Base-by-base conservation (phyloP, 1,140 invertebrate species). In the Agraylea sexmaculata region DNA sequence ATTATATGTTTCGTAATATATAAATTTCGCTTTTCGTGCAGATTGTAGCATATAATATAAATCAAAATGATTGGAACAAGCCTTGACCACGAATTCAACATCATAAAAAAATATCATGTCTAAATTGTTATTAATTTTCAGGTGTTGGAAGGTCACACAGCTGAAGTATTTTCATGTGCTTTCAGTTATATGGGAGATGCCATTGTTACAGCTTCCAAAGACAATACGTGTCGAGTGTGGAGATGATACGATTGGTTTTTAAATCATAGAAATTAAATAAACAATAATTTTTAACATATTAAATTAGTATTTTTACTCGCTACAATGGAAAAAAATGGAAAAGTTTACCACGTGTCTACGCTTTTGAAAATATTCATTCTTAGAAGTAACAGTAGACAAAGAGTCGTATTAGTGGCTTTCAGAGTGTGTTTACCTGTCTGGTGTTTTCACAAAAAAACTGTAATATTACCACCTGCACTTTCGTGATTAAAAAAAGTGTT, bases 141-240 rank as follows among this genome's bases (percentile, higher is more conserved):
- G 60, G 70, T 79, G 7, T 59, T 87, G 0, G 67, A 72, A 3
- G 80, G 79, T 0, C 83, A 87, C 50, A 72, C 73, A 18, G 79
- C 81, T 13, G 83, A 86, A 52, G 80, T 87, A 18, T 86, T 87
- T 54, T 81, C 77, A 2, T 84, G 80, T 51, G 77, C 77, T 1
- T 86, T 80, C 55, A 84, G 78, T 12, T 85, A 87, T 54, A 65
- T 74, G 2, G 83, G 83, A 1, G 80, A 83, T 51, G 76, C 74
- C 1, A 75, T 87, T 41, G 65, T 87, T 31, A 87, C 82, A 21
- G 83, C 77, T 0, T 80, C 77, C 43, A 81, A 80, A 52, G 79
- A 82, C 50, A 79, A 79, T 54, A 77, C 74, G 7, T 80, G 78
- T 53, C 64, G 69, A 15, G 70, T 81, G 18, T 82, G 78, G 78